phyloP scores from a whole-genome alignment of 2,797 vertebrate genomes.

The Lemur catta region DNA sequence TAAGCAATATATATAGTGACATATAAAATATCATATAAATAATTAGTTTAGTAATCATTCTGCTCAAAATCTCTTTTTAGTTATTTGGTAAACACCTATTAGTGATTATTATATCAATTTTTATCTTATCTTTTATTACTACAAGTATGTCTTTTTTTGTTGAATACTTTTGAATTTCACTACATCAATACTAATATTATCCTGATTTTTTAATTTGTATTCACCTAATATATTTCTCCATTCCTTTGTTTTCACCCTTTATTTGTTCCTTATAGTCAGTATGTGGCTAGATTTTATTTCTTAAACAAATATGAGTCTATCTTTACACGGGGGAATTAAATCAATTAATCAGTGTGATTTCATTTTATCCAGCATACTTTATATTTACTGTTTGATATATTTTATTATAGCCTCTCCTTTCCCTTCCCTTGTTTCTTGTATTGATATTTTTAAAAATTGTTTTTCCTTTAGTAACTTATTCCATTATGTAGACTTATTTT shows the following conservation, averaged over 20 bases:
- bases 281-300: constrained; percentile 15
- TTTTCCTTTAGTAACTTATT: constrained; percentile 19
- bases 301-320: neutral
- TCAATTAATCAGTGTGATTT: neutral
- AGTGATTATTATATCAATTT: neutral
- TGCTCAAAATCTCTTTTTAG: neutral
- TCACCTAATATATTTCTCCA: neutral
- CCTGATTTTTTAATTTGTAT: neutral
- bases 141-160: neutral
- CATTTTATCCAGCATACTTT: neutral
- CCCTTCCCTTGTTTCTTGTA: neutral
- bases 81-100: neutral
- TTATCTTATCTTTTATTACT: neutral
- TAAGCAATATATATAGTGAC: neutral
- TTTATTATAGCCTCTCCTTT: neutral
- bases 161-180: neutral
- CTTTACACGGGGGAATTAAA: constrained; percentile 1
- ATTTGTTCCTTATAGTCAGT: neutral
- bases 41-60: neutral
- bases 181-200: neutral
- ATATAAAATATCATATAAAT: neutral
- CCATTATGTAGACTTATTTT: neutral
- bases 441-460: neutral
- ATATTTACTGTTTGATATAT: neutral
- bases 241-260: neutral